These are phyloP conservation scores for Drosophila tripunctata DNA, from an alignment of 2,888 invertebrate species.

Conservation along the genomic window DNA sequence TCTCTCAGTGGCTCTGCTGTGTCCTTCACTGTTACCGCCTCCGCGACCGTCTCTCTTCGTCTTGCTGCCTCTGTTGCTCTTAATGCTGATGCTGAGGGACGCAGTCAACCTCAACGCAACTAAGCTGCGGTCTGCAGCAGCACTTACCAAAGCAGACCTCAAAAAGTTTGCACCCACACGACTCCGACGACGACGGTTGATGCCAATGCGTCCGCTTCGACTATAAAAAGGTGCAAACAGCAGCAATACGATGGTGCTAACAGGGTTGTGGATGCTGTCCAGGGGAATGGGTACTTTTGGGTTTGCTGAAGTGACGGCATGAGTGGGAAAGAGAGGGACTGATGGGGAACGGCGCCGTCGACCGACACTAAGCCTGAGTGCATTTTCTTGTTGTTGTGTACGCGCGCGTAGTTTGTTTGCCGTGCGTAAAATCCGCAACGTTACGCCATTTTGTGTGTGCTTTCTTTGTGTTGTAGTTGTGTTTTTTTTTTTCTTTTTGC, in stretches of 20 bases:
- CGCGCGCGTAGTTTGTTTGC: conserved; percentile 78
- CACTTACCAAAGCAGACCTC: conserved; percentile 77
- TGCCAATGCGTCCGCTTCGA: conserved; percentile 41
- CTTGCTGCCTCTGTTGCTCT: conserved; percentile 1
- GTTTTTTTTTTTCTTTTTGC: conserved; percentile 17
- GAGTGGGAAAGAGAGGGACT: not conserved
- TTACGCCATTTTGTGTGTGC: conserved; percentile 77
- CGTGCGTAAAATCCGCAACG: conserved; percentile 79
- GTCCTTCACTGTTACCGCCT: too few species aligned
- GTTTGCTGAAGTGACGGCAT: not conserved
- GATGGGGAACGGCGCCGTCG: conserved; percentile 47
- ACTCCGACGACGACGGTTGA: conserved; percentile 9
- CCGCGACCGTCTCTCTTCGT: not conserved
- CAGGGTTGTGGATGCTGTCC: not conserved
- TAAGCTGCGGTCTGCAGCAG: conserved; percentile 76
- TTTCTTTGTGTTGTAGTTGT: conserved; percentile 59
- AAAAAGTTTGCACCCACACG: conserved; percentile 71
- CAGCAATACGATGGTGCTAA: conserved; percentile 24
- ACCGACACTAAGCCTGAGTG: conserved; percentile 78
- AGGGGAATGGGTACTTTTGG: not conserved
- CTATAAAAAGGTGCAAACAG: conserved; percentile 75
- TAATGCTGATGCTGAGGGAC: conserved; percentile 34
- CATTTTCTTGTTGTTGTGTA: conserved; percentile 80
- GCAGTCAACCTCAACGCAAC: conserved; percentile 75
- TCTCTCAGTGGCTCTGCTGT: not conserved